Evolutionary conservation across 2,113 vertebrate genomes (phyloP).

Genomic region (Heteronetta atricapilla): DNA sequence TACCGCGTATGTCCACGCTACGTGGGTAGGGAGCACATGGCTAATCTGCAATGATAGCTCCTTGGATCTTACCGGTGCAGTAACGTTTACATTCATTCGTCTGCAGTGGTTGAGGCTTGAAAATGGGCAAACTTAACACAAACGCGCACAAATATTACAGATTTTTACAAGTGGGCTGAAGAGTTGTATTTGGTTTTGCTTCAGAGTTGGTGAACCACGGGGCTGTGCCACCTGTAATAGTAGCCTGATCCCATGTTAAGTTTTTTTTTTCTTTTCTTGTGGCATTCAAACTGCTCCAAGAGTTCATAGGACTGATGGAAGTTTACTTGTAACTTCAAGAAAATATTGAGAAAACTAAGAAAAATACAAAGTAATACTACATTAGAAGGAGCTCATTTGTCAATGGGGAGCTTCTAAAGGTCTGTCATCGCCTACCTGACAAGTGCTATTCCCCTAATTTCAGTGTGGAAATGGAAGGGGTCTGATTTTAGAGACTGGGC

Average conservation of each 20-base stretch:
- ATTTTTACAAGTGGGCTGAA: not conserved
- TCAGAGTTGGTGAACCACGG: not conserved
- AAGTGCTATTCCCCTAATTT: not conserved
- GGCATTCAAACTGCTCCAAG: not conserved
- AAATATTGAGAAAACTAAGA: not conserved
- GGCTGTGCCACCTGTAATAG: not conserved
- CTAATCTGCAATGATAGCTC: not conserved
- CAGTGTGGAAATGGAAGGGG: not conserved
- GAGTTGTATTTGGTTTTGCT: not conserved
- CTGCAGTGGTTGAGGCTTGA: not conserved
- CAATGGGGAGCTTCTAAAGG: not conserved
- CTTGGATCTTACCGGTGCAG: not conserved
- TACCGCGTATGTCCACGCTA: not conserved
- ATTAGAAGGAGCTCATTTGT: not conserved
- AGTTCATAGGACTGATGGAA: not conserved
- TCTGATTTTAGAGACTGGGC: not conserved
- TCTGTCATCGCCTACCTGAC: not conserved
- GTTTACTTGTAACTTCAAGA: not conserved
- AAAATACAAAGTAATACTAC: not conserved
- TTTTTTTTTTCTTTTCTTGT: not conserved
- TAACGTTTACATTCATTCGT: not conserved
- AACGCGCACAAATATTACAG: not conserved
- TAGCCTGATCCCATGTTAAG: not conserved
- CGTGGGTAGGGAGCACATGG: fast-evolving
- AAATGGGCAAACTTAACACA: not conserved